Evolutionary conservation across 2,888 invertebrate genomes (phyloP), one percentile per base, ranked within the genome.

Genomic region (Petrophora chlorosata): DNA sequence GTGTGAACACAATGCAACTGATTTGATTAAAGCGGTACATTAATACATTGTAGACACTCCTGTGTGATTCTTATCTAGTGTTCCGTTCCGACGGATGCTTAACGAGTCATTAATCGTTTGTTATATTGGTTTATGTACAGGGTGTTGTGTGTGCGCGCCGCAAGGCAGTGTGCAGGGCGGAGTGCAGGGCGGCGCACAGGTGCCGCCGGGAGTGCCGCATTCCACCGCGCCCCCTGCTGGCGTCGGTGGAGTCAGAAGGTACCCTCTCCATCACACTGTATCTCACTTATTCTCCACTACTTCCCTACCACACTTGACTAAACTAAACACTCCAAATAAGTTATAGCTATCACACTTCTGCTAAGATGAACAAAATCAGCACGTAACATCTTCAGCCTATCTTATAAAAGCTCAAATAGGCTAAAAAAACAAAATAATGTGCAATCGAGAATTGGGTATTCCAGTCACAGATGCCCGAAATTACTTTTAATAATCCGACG

Each of bases 161-260:
- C 91, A 91, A 71, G 92, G 92, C 88, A 91, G 80, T 90, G 91
- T 76, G 90, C 90, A 79, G 85, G 90, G 79, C 79, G 85, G 82
- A 74, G 85, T 84, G 74, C 86, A 86, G 68, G 85, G 83, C 71
- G 85, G 87, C 73, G 91, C 81, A 75, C 91, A 80, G 87, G 91
- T 87, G 71, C 89, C 87, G 53, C 86, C 83, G 51, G 86, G 88
- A 47, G 86, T 85, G 62, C 86, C 89, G 67, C 90, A 88, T 80
- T 85, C 89, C 65, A 87, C 90, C 59, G 87, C 87, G 67, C 85
- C 87, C 57, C 89, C 91, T 55, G 86, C 89, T 55, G 92, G 92
- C 62, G 91, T 92, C 67, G 93, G 93, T 63, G 93, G 93, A 62
- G 81, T 92, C 51, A 88, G 93, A 73, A 90, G 91, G 83, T 90